Evolutionary conservation across 2,797 vertebrate species (phyloP), one percentile per base, ranked within the genome.

Genomic region (Echiichthys vipera): DNA sequence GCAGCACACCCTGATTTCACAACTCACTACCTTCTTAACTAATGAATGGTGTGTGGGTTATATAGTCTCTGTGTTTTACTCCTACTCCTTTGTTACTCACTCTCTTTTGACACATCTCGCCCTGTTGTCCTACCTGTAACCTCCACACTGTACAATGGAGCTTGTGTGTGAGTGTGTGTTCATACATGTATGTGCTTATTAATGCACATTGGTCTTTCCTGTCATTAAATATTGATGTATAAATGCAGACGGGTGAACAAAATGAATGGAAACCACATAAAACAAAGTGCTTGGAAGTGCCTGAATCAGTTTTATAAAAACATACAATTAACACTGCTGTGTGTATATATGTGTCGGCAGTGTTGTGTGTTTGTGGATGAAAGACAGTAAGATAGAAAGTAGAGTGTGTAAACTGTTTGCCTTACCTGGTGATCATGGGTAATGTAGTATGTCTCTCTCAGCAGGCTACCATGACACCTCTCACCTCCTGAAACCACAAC

Each of bases 401-500:
- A 47, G 5, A 53, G 11, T 5, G 14, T 29, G 3, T n/a, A 37
- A 27, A 32, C 10, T 11, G 12, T n/a, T 46, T 42, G 42, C 7
- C 83, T 81, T 85, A 91, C 91, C 87, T 80, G 49, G 36, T 67
- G 84, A 68, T 50, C 65, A 74, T 55, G 59, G 83, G 80, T 53
- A 24, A 47, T 53, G 78, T 18, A 58, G 77, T 76, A 37, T 2
- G 34, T 64, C 46, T 66, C 29, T 62, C 53, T 88, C 82, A 89
- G 73, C 70, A 61, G 40, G 73, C 77, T 77, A 80, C 78, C 88
- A 87, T 91, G 78, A 80, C 84, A 84, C 78, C 58, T 74, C 66
- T 63, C 50, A 32, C 71, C 77, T 85, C 88, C 91, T 92, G 69
- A 71, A 89, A 89, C 14, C 51, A 85, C 65, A 88, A 81, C 32